Base-by-base conservation (phyloP, 2,888 invertebrate genomes). In the Drosophila algonquin region DNA sequence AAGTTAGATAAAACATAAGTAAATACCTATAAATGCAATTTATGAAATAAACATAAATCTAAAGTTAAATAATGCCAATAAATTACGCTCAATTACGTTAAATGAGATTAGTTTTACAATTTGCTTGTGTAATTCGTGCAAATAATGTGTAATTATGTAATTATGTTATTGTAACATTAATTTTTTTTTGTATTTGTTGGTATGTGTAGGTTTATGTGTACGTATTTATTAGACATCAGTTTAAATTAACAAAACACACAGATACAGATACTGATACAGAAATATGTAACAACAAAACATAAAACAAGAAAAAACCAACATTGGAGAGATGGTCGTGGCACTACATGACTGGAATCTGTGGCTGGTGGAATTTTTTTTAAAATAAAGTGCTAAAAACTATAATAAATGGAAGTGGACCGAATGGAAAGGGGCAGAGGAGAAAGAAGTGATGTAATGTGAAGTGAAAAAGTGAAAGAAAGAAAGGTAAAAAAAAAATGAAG, bases 151-250 rank as follows among this genome's bases (percentile, higher is more conserved):
- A 58, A 69, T 74, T 75, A 8, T 30, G 30, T 30, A 60, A 60
- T 50, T 54, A 67, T 77, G 68, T 81, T 79, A 81, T 65, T 86
- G 78, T 86, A 79, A 80, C 77, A 73, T 61, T 63, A 48, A 47
- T 30, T 30, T 8, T 30, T 30, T 27, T 30, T 30, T 30, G 21
- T 21, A 21, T 21, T 21, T 21, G 21, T 30, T 2, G 30, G 30
- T 8, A 8, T 30, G 8, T 30, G 7, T 30, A 30, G 8, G 7
- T 8, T 7, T 30, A 30, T 30, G 30, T 30, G 30, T 30, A 30
- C 8, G 30, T 30, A 30, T 30, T 30, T 30, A 30, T 30, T 8
- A 30, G 30, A 30, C 7, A 30, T 30, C 30, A 30, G 30, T 8
- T 30, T 30, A 30, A 69, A 73, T 61, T 63, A 52, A 47, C 51